Conservation (phyloP, 2,113 vertebrate species). For the Bubalus kerabau region DNA sequence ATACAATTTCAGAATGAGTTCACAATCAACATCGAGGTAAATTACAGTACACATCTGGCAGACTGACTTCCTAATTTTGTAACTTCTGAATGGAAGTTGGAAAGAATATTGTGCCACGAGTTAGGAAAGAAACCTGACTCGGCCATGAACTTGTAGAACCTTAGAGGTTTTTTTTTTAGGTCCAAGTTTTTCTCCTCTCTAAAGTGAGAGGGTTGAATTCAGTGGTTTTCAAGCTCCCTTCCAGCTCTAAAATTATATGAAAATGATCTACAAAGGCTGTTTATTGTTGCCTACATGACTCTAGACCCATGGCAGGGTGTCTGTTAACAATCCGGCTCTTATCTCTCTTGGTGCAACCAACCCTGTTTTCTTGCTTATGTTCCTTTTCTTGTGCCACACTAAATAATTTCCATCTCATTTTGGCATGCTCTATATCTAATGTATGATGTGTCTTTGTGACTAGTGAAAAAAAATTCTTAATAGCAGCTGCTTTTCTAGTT, state of each 20-base stretch:
- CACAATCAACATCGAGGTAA: not conserved
- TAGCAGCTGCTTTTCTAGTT: constrained; percentile 13
- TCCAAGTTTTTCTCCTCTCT: not conserved
- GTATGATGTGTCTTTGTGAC: constrained; percentile 27
- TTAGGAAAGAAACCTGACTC: not conserved
- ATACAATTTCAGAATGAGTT: not conserved
- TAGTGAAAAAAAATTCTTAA: constrained; percentile 15
- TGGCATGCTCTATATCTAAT: not conserved
- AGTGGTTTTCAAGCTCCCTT: not conserved
- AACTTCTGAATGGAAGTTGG: not conserved
- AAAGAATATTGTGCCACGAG: not conserved
- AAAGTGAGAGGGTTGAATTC: not conserved
- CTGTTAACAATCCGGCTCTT: not conserved
- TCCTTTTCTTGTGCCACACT: not conserved
- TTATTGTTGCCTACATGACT: not conserved
- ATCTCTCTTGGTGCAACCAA: not conserved
- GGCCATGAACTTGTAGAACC: not conserved
- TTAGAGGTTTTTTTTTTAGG: not conserved
- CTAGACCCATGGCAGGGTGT: not conserved
- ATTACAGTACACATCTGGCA: not conserved
- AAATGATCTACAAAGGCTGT: not conserved
- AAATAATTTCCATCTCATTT: constrained; percentile 33
- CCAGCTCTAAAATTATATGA: not conserved
- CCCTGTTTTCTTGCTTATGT: constrained; percentile 32
- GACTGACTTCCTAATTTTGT: not conserved